These are phyloP conservation scores for Myanophis thanlyinensis DNA, from an alignment of 2,113 vertebrate genomes.

Conservation along the genomic window DNA sequence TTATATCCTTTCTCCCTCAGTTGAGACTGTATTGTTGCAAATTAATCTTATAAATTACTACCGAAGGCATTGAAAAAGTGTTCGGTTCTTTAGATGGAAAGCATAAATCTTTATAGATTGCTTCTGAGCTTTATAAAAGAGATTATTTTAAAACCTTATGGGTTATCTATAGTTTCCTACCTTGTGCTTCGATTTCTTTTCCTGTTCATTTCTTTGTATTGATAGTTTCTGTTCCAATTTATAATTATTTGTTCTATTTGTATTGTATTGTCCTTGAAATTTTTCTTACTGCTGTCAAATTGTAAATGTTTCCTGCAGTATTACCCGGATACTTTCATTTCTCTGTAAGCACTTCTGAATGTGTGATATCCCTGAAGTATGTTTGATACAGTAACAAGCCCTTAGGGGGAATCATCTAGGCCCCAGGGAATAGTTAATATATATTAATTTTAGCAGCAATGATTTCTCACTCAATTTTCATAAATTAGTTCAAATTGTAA, in stretches of 20 bases:
- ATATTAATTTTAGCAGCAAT: conserved; percentile 15
- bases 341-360: conserved; percentile 9
- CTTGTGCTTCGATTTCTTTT: not conserved
- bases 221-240: not conserved
- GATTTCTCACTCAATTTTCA: conserved; percentile 41
- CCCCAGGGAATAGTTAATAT: not conserved
- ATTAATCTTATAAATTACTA: not conserved
- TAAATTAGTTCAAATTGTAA: conserved; percentile 30
- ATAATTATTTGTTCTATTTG: not conserved
- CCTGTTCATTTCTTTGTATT: not conserved
- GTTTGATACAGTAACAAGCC: not conserved
- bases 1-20: not conserved
- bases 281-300: fast-evolving
- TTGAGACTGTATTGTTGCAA: not conserved
- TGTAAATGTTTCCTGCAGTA: not conserved
- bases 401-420: not conserved
- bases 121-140: conserved; percentile 9
- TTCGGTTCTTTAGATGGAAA: not conserved
- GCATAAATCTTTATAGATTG: not conserved
- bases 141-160: not conserved
- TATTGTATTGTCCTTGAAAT: not conserved
- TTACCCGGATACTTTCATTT: conserved; percentile 29
- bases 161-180: not conserved
- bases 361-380: conserved; percentile 31
- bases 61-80: not conserved